phyloP scores from a whole-genome alignment of 2,113 vertebrate species.

The Entomyzon cyanotis region DNA sequence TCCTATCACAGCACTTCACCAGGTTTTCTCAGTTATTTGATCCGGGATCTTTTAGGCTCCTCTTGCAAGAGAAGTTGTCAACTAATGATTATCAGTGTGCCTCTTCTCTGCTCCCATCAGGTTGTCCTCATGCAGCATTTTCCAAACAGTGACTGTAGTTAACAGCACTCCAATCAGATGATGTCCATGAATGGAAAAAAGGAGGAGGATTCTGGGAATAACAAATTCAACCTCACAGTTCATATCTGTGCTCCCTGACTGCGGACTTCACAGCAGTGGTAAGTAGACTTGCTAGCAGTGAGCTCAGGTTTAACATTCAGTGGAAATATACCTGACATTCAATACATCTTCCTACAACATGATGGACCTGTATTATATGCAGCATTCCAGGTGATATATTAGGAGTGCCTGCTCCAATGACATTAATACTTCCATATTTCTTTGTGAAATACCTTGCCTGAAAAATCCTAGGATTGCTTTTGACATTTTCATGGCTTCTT shows the following conservation, averaged over 20 bases:
- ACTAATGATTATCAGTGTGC: not conserved
- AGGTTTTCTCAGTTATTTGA: not conserved
- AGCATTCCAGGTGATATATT: slow-evolving; percentile 58
- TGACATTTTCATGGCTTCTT: slow-evolving; percentile 69
- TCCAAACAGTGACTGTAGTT: not conserved
- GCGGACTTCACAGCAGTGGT: not conserved
- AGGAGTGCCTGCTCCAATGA: slow-evolving; percentile 46
- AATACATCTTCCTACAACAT: slow-evolving; percentile 42
- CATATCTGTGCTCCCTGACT: not conserved
- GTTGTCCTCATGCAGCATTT: not conserved
- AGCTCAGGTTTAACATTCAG: slow-evolving; percentile 32
- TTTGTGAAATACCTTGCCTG: slow-evolving; percentile 52
- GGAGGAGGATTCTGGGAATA: not conserved
- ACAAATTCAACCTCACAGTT: not conserved
- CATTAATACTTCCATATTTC: slow-evolving; percentile 69
- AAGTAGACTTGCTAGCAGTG: not conserved
- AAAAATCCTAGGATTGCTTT: slow-evolving; percentile 63
- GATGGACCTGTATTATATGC: slow-evolving; percentile 45
- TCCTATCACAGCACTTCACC: not conserved
- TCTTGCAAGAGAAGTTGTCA: not conserved
- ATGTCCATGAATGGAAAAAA: not conserved
- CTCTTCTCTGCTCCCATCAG: not conserved
- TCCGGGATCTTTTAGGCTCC: not conserved
- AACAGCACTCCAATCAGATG: not conserved
- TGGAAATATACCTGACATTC: slow-evolving; percentile 32